Base-by-base conservation (phyloP, 2,797 vertebrate genomes). In the Pseudomugil tenellus region DNA sequence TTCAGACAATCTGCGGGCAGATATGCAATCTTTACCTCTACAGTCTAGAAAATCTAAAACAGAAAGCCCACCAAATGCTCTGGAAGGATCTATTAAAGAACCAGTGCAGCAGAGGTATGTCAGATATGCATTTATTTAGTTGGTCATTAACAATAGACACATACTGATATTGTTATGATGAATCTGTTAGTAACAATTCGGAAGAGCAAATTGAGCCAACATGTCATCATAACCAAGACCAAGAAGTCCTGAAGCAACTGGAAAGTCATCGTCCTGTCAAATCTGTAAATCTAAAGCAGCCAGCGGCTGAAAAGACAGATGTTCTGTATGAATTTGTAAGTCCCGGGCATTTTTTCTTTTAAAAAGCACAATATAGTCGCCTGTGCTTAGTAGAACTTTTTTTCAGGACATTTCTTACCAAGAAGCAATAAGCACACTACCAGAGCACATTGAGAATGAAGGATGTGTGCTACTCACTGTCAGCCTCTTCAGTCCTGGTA, bases 321-420 rank as follows among this genome's bases (percentile, higher is more conserved):
- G 23, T 92, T 62, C 83, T 95, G 48, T 93, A 92, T 77, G 83
- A 92, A 72, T 48, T 17, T 83, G 92, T 94, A 83, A 79, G 82
- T 67, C 6, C 16, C 7, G 51, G 6, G 48, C 3, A 58, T 31
- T 31, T 31, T 31, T 31, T 31, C 7, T 31, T 29, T 5, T 5
- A 4, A 21, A 59, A 46, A 12, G 16, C 14, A 17, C 3, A 48
- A 5, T 17, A 48, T 8, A 62, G 48, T 37, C 51, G 3, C 14
- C n/a, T 14, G 12, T 6, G 39, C 0, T 41, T 71, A 75, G 29
- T 26, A 14, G 39, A 0, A n/a, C 35, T 74, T 76, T 86, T 75
- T 84, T 65, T 72, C 79, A 96, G 93, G 92, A 94, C 57, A 81
- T 84, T 12, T 94, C 92, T 23, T 89, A 87, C 32, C 69, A 89